Evolutionary conservation across 2,888 invertebrate genomes (phyloP).

Genomic region (Cartodere bifasciata): DNA sequence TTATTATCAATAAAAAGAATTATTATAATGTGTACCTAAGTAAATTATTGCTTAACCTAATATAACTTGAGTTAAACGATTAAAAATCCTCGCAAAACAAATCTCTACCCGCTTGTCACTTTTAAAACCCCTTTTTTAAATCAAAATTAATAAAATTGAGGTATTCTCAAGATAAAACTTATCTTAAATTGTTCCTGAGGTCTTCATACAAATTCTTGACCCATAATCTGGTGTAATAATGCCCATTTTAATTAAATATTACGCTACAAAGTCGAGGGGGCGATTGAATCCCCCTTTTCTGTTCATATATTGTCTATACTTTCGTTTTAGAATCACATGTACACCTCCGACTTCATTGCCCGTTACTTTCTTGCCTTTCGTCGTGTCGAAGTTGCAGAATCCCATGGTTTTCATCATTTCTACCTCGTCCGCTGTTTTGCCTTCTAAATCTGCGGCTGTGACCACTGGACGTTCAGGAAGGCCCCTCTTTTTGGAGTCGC

Average conservation of each 20-base stretch:
- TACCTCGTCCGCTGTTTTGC: slow-evolving; percentile 81
- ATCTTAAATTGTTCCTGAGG: no score
- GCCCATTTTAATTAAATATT: slow-evolving; percentile 15
- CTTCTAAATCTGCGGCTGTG: slow-evolving; percentile 76
- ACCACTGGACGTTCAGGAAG: slow-evolving; percentile 49
- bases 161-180: no score
- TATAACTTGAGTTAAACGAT: no score
- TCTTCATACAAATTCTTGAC: no score
- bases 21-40: no score
- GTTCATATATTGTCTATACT: slow-evolving; percentile 99
- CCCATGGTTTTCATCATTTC: slow-evolving; percentile 97
- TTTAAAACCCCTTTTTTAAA: no score
- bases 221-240: no score
- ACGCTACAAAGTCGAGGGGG: slow-evolving; percentile 93
- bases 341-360: slow-evolving; percentile 92
- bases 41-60: no score
- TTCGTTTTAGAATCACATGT: slow-evolving; percentile 89
- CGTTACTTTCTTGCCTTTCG: slow-evolving; percentile 91
- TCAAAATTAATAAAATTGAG: no score
- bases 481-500: slow-evolving; percentile 21
- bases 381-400: slow-evolving; percentile 89
- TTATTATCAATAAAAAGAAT: no score
- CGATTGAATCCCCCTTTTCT: slow-evolving; percentile 97
- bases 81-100: no score
- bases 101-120: no score